Evolutionary conservation across 2,888 invertebrate genomes (phyloP).

Genomic region (Agapostemon virescens): DNA sequence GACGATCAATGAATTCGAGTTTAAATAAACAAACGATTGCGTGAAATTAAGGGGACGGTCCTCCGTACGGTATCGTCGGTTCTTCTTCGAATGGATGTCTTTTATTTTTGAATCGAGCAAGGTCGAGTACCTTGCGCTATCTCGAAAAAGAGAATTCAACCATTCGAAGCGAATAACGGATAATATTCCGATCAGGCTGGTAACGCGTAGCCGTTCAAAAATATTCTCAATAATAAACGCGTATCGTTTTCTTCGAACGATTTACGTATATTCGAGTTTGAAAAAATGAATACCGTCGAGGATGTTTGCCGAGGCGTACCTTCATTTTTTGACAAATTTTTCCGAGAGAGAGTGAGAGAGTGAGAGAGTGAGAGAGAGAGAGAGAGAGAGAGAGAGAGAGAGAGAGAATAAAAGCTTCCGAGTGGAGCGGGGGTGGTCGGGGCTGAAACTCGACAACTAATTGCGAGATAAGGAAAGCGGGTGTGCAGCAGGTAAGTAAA

Average conservation of each 20-base stretch:
- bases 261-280: not conserved
- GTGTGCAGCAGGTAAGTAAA: conserved; percentile 5
- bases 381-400: not conserved
- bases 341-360: not conserved
- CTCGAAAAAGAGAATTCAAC: not conserved
- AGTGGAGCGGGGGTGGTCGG: not conserved
- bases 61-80: not conserved
- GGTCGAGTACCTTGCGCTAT: not conserved
- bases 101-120: not conserved
- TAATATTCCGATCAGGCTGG: not conserved
- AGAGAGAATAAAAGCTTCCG: not conserved
- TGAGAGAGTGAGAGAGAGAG: not conserved
- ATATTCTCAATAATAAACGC: no score
- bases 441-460: conserved; percentile 24
- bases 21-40: not conserved
- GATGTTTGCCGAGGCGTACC: not conserved
- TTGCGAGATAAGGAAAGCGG: conserved; percentile 21
- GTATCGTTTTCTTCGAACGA: no score
- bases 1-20: no score
- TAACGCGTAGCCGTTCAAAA: no score
- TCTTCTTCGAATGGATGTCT: not conserved
- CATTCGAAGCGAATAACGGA: not conserved
- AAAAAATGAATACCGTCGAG: not conserved
- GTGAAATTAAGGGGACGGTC: not conserved
- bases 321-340: not conserved